These are phyloP conservation scores for Sarotherodon lohbergeri DNA, from an alignment of 2,113 vertebrate species.

Conservation along the genomic window DNA sequence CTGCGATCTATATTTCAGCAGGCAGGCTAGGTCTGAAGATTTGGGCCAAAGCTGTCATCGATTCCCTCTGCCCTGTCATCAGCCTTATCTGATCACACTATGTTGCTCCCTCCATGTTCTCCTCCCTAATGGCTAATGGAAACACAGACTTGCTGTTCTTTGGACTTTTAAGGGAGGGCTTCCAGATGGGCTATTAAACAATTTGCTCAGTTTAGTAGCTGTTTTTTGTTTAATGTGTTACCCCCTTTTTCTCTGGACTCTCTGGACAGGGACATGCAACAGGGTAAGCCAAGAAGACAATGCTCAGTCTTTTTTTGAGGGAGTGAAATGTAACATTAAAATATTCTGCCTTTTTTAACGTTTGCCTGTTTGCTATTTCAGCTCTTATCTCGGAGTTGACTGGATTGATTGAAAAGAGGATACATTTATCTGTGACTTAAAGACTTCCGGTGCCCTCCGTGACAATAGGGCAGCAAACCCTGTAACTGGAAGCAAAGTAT, in stretches of 20 bases:
- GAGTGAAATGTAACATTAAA: neutral
- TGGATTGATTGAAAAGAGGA: neutral
- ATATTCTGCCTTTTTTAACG: neutral
- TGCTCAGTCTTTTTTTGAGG: neutral
- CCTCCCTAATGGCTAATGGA: conserved; percentile 48
- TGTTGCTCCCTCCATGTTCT: conserved; percentile 39
- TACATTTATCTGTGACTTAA: neutral
- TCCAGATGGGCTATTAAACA: conserved; percentile 9
- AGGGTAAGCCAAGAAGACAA: rapidly evolving
- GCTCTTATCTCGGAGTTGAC: neutral
- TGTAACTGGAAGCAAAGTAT: neutral
- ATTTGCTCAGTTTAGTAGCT: neutral
- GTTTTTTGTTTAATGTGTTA: neutral
- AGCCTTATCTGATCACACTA: conserved; percentile 74
- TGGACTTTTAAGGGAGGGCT: conserved; percentile 11
- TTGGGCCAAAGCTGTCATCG: conserved; percentile 76
- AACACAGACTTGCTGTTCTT: conserved; percentile 38
- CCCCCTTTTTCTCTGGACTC: neutral
- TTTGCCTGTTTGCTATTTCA: neutral
- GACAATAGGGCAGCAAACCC: neutral
- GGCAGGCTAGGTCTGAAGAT: conserved; percentile 69
- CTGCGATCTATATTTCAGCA: conserved; percentile 78
- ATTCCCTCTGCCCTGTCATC: conserved; percentile 79
- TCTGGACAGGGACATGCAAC: neutral
- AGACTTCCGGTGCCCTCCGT: neutral